Evolutionary conservation across 2,888 invertebrate species (phyloP), one percentile per base, ranked within the genome.

Genomic region (Acronicta aceris): DNA sequence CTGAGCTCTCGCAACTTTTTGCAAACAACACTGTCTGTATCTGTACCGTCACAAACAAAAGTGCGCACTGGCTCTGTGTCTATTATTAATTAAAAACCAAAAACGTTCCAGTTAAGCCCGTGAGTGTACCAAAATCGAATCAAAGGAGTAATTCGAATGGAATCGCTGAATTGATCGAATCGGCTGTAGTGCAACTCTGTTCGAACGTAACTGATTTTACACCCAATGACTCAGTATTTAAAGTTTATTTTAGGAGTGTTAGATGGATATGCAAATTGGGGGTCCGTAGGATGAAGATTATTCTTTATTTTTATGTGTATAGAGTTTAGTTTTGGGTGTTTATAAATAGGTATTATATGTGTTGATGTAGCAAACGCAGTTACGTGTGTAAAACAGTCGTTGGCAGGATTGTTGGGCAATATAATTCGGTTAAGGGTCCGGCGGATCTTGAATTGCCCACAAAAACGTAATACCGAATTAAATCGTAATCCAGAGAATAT

Each of bases 81-180:
- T 88, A 88, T 90, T 90, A 91, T 91, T 92, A 91, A 92, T 91
- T 91, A 89, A 91, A 91, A 90, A 84, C 86, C 86, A 82, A 89
- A 90, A 89, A 84, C 83, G 85, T 81, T 81, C 76, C 81, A 81
- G 88, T 88, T 88, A 88, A 89, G 83, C 88, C 83, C 73, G 81
- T 78, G 82, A 87, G 83, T 84, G 85, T 79, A 83, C 81, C 82
- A 74, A 82, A 89, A 90, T 88, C 83, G 88, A 90, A 90, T 91
- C 88, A 92, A 91, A 91, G 88, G 88, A 88, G 82, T 86, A 84
- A 90, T 88, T 91, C 89, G 85, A 85, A 87, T 86, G 90, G 88
- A 91, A 90, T 85, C 80, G 81, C 59, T 68, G 78, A 80, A 81
- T 81, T 81, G 78, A 78, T 80, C 76, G 79, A 81, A 78, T 77